Evolutionary conservation across 2,888 invertebrate genomes (phyloP).

Genomic region (Arrhopalites spinosus): DNA sequence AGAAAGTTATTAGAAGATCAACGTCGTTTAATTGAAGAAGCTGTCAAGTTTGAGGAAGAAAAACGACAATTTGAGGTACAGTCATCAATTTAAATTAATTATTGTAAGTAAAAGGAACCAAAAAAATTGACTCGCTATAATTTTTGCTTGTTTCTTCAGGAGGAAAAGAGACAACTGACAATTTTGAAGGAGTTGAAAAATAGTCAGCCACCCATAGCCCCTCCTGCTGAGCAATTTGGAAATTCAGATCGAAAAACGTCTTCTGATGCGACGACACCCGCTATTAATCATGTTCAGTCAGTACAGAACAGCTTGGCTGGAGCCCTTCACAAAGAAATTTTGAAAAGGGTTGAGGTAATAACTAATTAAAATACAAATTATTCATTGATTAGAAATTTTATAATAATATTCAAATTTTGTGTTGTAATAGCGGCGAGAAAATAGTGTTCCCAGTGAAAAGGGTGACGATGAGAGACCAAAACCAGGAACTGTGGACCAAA

Average conservation of each 20-base stretch:
- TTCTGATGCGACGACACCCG: slow-evolving; percentile 21
- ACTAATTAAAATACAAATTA: background rate
- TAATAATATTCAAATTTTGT: background rate
- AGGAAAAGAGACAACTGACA: slow-evolving; percentile 50
- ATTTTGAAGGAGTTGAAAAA: slow-evolving; percentile 44
- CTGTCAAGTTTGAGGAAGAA: slow-evolving; percentile 57
- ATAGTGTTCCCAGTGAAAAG: slow-evolving; percentile 20
- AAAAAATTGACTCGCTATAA: too few relatives aligned
- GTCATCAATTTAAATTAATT: too few relatives aligned
- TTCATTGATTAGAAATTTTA: background rate
- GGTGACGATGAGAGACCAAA: slow-evolving; percentile 47
- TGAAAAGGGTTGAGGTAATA: slow-evolving; percentile 69
- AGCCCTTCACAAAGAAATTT: slow-evolving; percentile 73
- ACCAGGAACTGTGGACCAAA: slow-evolving; percentile 52
- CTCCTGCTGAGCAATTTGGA: background rate
- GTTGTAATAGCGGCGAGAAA: slow-evolving; percentile 49
- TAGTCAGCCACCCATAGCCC: background rate
- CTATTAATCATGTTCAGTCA: too few relatives aligned
- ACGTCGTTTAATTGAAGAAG: slow-evolving; percentile 56
- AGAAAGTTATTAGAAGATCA: slow-evolving; percentile 57
- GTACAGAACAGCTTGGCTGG: slow-evolving; percentile 66
- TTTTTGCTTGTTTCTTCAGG: slow-evolving; percentile 40
- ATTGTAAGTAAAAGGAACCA: too few relatives aligned
- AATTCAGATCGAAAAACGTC: slow-evolving; percentile 41
- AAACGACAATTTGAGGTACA: slow-evolving; percentile 56